Base-by-base conservation (phyloP, 2,113 vertebrate genomes). In the Oostethus manadensis region DNA sequence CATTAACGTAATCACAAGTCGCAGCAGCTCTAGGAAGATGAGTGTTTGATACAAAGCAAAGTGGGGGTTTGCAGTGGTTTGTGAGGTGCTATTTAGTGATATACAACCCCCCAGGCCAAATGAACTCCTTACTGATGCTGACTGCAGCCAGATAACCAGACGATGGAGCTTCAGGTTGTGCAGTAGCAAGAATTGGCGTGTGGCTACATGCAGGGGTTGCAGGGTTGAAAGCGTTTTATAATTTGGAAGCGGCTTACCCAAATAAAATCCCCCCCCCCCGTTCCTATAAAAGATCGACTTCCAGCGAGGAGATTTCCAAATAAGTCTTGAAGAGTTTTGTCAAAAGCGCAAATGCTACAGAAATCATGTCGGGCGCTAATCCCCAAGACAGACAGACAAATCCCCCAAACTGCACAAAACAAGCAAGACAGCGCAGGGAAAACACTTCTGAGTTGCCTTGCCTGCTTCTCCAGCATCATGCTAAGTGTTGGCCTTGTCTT, bases 371-470 rank as follows among this genome's bases (percentile, higher is more conserved):
- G 29, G 29, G 18, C 29, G 51, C 51, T 54, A 54, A 54, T 33
- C 51, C 18, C 51, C 23, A 33, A 54, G 16, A 54, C 51, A 38
- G 51, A 54, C 29, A 17, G 13, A 33, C 51, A 35, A 54, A 54
- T 54, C 26, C 51, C 29, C 35, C 51, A 54, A 38, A 54, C 17
- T 35, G 51, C 51, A 18, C 29, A 6, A 17, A 54, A 54, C 18
- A 20, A 18, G 26, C 23, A 11, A n/a, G 2, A 33, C 10, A 20
- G 15, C 16, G 8, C 15, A n/a, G 4, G 16, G 10, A 49, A 49
- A 49, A 22, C 13, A 23, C 26, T 29, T 9, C 22, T 16, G 10
- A 16, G 17, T 8, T 9, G 11, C 16, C 16, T 26, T n/a, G 23
- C 13, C 51, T 33, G 51, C 8, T 16, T 33, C 15, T 51, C 33